These are phyloP conservation scores for Nephila pilipes DNA, from an alignment of 1,140 invertebrate species.

Conservation along the genomic window DNA sequence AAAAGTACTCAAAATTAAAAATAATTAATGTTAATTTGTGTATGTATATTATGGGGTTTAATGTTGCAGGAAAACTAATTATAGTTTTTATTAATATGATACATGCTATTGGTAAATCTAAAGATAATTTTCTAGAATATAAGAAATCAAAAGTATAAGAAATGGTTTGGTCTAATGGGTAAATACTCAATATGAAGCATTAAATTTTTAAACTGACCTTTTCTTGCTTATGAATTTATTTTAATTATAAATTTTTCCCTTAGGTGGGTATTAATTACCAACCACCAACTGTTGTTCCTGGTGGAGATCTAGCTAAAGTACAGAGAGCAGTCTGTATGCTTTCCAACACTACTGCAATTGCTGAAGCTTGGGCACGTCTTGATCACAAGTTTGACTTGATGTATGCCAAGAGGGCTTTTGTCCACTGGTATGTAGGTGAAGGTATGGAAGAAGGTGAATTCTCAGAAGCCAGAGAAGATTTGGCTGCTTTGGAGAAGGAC, in stretches of 20 bases:
- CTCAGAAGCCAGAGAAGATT: constrained; percentile 85
- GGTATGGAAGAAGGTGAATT: constrained; percentile 80
- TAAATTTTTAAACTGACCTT: no score
- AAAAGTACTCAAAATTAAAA: no score
- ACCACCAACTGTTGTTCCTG: constrained; percentile 91
- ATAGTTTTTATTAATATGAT: no score
- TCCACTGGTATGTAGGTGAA: constrained; percentile 82
- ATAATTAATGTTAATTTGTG: no score
- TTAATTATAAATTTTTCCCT: not conserved
- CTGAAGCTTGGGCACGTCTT: constrained; percentile 86
- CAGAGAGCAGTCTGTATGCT: constrained; percentile 92
- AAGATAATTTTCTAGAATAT: no score
- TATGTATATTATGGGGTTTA: no score
- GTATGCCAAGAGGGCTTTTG: constrained; percentile 84
- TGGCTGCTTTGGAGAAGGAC: constrained; percentile 86
- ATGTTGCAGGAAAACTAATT: no score
- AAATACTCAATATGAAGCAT: no score
- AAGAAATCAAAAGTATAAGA: no score
- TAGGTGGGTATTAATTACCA: constrained; percentile 88
- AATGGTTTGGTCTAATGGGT: no score
- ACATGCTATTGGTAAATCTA: no score
- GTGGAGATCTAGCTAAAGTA: constrained; percentile 91
- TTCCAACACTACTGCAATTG: constrained; percentile 87
- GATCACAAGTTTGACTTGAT: constrained; percentile 85
- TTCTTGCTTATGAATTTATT: no score